Conservation (phyloP, 2,888 invertebrate genomes). For the Pheosia tremula region DNA sequence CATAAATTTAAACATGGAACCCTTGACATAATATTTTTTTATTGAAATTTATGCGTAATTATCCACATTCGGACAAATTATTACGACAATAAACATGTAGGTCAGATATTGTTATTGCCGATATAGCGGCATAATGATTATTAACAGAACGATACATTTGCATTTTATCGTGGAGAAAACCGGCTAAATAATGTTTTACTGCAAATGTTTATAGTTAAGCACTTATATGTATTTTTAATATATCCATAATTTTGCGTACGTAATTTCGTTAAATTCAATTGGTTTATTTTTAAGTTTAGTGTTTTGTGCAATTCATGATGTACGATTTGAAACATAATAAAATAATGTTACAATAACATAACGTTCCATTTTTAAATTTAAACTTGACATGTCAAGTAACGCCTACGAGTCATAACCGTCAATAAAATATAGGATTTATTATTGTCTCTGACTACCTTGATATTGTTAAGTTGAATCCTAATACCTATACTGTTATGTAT, state of each 20-base stretch:
- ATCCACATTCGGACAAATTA: conserved; percentile 22
- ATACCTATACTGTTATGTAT: neutral
- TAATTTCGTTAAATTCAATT: too few relatives aligned
- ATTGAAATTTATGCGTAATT: conserved; percentile 18
- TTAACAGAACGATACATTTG: neutral
- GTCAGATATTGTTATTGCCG: conserved; percentile 24
- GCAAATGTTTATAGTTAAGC: too few relatives aligned
- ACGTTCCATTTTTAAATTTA: conserved; percentile 24
- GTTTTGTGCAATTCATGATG: too few relatives aligned
- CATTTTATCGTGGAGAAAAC: conserved; percentile 25
- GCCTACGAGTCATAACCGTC: conserved; percentile 26
- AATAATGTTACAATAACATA: conserved; percentile 15
- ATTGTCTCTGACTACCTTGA: conserved; percentile 26
- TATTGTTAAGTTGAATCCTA: conserved; percentile 22
- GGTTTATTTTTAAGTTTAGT: too few relatives aligned
- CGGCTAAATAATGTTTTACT: neutral
- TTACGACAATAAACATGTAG: conserved; percentile 21
- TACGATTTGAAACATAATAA: neutral
- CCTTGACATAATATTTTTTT: conserved; percentile 6
- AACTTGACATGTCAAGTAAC: conserved; percentile 29
- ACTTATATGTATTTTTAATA: too few relatives aligned
- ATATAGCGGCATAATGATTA: conserved; percentile 17
- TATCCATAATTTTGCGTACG: too few relatives aligned
- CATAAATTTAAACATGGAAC: conserved; percentile 2
- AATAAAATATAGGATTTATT: conserved; percentile 34